These are phyloP conservation scores for Natator depressus DNA, from an alignment of 2,113 vertebrate species.

Conservation along the genomic window DNA sequence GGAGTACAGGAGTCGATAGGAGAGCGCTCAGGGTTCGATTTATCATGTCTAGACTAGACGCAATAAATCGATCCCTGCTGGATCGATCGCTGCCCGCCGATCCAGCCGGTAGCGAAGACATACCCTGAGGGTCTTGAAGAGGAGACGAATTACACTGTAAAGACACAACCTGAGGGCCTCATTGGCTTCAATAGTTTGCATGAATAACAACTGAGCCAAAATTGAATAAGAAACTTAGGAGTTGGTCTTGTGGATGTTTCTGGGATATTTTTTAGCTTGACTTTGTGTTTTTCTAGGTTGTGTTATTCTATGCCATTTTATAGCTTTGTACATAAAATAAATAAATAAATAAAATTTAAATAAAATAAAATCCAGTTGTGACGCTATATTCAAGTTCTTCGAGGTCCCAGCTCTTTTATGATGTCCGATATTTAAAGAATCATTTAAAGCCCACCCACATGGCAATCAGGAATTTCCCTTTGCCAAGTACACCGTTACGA, in stretches of 20 bases:
- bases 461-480: not conserved
- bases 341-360: too few species aligned
- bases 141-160: not conserved
- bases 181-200: not conserved
- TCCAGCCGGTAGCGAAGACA: too few species aligned
- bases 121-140: not conserved
- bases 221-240: not conserved
- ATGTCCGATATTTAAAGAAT: not conserved
- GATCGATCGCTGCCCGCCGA: too few species aligned
- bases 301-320: rapidly evolving
- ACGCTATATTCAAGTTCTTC: not conserved
- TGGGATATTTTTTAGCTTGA: not conserved
- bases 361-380: not conserved
- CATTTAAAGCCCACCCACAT: not conserved
- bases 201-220: not conserved
- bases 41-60: too few species aligned
- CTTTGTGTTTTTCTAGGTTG: not conserved
- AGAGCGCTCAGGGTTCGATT: too few species aligned
- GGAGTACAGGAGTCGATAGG: too few species aligned
- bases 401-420: not conserved
- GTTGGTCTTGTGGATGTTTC: not conserved
- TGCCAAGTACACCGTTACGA: not conserved
- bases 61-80: too few species aligned
- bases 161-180: not conserved
- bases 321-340: not conserved